phyloP scores from a whole-genome alignment of 2,113 vertebrate species.

The Prietella phreatophila region DNA sequence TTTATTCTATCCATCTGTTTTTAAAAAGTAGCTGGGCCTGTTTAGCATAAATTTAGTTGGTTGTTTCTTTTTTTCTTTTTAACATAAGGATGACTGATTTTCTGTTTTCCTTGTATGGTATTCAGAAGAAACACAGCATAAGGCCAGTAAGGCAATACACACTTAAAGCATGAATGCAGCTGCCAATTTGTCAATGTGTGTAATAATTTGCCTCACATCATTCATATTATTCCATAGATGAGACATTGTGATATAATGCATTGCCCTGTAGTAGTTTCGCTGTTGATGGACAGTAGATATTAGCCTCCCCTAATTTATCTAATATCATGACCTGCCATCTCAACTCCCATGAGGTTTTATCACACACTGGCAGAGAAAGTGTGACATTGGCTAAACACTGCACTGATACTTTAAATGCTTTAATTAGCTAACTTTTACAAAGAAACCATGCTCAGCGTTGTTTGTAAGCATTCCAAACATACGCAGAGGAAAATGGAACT shows the following conservation, averaged over 20 bases:
- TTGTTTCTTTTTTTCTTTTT: too few species aligned
- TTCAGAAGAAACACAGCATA: not conserved
- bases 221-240: not conserved
- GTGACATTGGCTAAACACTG: not conserved
- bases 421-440: not conserved
- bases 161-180: not conserved
- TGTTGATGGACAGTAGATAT: not conserved
- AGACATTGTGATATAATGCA: not conserved
- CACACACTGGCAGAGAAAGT: not conserved
- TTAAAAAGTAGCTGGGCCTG: not conserved
- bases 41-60: not conserved
- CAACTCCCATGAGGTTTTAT: not conserved
- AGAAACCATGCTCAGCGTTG: not conserved
- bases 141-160: not conserved
- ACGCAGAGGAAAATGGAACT: conserved; percentile 54
- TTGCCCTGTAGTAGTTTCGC: not conserved
- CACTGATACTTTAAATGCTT: not conserved
- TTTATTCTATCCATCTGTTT: not conserved
- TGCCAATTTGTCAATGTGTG: not conserved
- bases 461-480: not conserved
- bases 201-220: not conserved
- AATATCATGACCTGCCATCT: not conserved
- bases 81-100: not conserved
- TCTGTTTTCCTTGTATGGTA: not conserved
- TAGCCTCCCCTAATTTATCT: not conserved